phyloP scores from a whole-genome alignment of 2,113 vertebrate species.

The Alexandromys fortis region DNA sequence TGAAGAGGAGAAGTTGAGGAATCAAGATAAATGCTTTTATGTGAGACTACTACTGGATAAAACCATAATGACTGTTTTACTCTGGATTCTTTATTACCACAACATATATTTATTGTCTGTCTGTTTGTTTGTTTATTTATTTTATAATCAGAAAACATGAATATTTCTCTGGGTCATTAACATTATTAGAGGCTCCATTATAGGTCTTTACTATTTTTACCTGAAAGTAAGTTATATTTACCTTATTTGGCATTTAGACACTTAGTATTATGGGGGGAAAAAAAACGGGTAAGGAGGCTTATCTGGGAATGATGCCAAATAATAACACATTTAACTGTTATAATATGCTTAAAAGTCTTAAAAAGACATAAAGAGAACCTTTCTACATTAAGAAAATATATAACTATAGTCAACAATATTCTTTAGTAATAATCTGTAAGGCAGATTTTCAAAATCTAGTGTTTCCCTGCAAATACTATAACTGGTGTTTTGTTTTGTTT shows the following conservation, averaged over 20 bases:
- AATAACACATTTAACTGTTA: neutral
- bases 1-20: neutral
- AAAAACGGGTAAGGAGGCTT: neutral
- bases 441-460: neutral
- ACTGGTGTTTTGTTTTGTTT: too few species aligned
- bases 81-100: neutral
- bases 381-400: neutral
- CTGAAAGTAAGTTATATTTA: slow-evolving; percentile 1
- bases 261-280: neutral
- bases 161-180: neutral
- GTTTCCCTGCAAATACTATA: neutral
- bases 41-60: neutral
- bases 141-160: neutral
- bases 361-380: neutral
- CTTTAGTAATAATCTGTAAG: neutral
- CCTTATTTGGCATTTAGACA: neutral
- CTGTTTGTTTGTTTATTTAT: neutral
- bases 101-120: neutral
- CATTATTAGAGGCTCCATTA: neutral
- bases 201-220: neutral
- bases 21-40: neutral
- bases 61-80: neutral
- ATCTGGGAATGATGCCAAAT: neutral
- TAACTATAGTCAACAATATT: neutral
- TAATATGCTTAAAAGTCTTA: neutral